phyloP scores from a whole-genome alignment of 1,140 invertebrate genomes.

The Drosophila paulistorum region DNA sequence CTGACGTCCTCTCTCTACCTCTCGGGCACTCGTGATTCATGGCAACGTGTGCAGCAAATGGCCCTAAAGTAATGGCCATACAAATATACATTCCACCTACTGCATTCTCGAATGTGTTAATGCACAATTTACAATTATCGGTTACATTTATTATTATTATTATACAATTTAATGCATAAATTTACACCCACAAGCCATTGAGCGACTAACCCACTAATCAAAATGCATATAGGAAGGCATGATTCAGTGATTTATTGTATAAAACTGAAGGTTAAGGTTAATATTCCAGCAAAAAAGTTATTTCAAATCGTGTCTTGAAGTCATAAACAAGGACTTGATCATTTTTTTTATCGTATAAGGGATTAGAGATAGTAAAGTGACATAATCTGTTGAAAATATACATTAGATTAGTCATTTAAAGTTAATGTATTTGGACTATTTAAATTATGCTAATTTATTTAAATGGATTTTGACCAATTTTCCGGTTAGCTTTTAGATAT shows the following conservation, averaged over 20 bases:
- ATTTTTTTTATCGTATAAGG: background rate
- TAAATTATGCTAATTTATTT: background rate
- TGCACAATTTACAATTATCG: conserved; percentile 9
- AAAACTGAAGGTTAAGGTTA: conserved; percentile 12
- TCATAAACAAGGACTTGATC: background rate
- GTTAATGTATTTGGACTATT: background rate
- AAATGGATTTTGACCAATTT: background rate
- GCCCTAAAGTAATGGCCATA: background rate
- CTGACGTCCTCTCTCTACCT: background rate
- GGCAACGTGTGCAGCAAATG: background rate
- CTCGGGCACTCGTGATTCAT: background rate
- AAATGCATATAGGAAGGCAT: conserved; percentile 17
- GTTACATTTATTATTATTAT: background rate
- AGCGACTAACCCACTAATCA: conserved; percentile 21
- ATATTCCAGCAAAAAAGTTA: conserved; percentile 3
- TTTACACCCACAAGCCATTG: conserved; percentile 9
- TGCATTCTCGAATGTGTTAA: conserved; percentile 1
- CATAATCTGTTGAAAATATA: too few species aligned
- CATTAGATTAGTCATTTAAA: too few species aligned
- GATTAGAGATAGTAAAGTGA: too few species aligned
- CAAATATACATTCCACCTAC: background rate
- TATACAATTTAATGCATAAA: conserved; percentile 1
- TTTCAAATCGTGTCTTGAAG: background rate
- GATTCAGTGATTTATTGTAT: conserved; percentile 18
- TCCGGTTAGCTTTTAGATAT: background rate